Conservation (phyloP, 2,797 vertebrate species). For the Catostomus latipinnis region DNA sequence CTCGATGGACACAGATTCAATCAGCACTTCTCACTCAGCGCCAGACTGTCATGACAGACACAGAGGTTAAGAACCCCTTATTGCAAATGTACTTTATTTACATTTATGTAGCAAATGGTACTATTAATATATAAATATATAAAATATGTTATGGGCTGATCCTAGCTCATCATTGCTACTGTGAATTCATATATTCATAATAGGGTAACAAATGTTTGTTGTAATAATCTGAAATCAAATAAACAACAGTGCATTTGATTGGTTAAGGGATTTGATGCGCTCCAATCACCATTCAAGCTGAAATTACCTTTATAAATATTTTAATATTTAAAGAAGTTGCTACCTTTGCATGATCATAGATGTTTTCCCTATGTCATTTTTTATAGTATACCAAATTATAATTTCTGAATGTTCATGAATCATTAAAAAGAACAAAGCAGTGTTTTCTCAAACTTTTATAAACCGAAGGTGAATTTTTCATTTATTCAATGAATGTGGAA, state of each 20-base stretch:
- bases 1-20: conserved; percentile 66
- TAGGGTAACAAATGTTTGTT: conserved; percentile 25
- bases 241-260: conserved; percentile 42
- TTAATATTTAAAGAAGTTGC: conserved; percentile 19
- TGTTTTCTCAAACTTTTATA: too few relatives aligned
- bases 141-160: background rate
- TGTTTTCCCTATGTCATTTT: conserved; percentile 64
- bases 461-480: too few relatives aligned
- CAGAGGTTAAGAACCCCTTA: conserved; percentile 68
- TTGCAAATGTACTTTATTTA: conserved; percentile 14
- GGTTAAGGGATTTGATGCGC: conserved; percentile 34
- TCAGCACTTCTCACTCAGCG: conserved; percentile 56
- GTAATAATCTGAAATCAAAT: conserved; percentile 12
- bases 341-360: conserved; percentile 14
- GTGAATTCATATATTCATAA: conserved; percentile 7
- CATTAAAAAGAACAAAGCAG: too few relatives aligned
- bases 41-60: conserved; percentile 69
- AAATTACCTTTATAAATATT: conserved; percentile 44
- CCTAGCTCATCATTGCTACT: conserved; percentile 9
- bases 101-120: conserved; percentile 2
- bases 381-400: conserved; percentile 63
- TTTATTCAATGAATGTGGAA: too few relatives aligned
- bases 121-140: background rate
- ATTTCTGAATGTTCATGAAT: too few relatives aligned
- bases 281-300: conserved; percentile 32